These are phyloP conservation scores for Anguilla marmorata DNA, from an alignment of 2,797 vertebrate genomes.

Conservation along the genomic window DNA sequence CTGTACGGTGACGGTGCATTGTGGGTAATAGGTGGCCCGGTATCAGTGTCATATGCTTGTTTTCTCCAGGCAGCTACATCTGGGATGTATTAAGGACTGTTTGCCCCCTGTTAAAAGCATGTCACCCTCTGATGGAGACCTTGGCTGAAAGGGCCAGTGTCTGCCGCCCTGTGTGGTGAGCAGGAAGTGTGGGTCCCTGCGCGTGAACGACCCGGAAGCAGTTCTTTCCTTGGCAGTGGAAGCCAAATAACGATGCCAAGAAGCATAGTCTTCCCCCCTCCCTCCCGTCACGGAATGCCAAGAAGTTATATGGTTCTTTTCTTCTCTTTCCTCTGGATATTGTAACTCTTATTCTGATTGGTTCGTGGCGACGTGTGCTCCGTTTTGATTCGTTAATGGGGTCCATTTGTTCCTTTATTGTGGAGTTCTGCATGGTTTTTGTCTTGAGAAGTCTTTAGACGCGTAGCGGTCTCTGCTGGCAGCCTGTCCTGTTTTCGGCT, in stretches of 20 bases:
- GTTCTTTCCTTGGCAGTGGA: not conserved
- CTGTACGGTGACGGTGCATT: not conserved
- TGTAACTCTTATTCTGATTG: constrained; percentile 6
- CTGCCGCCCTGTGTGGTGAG: too few relatives aligned
- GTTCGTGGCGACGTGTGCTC: not conserved
- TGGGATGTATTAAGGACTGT: not conserved
- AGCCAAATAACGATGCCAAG: constrained; percentile 14
- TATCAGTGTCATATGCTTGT: not conserved
- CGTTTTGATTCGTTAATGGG: constrained; percentile 12
- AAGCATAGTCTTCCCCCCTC: constrained; percentile 2
- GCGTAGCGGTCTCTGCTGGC: constrained; percentile 20
- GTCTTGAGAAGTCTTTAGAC: constrained; percentile 29
- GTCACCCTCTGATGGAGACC: not conserved
- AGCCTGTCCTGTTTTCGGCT: constrained; percentile 9
- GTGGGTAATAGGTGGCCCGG: not conserved
- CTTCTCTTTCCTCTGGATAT: constrained; percentile 14
- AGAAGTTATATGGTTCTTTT: not conserved
- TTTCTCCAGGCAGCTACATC: not conserved
- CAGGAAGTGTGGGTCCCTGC: not conserved
- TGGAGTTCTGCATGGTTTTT: constrained; percentile 28
- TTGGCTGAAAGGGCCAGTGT: not conserved
- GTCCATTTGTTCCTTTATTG: not conserved
- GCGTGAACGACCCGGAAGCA: not conserved
- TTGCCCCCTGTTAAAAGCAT: not conserved
- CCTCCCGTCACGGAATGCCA: not conserved